Conservation (phyloP, 1,140 invertebrate species). For the Sycophaga agraensis region DNA sequence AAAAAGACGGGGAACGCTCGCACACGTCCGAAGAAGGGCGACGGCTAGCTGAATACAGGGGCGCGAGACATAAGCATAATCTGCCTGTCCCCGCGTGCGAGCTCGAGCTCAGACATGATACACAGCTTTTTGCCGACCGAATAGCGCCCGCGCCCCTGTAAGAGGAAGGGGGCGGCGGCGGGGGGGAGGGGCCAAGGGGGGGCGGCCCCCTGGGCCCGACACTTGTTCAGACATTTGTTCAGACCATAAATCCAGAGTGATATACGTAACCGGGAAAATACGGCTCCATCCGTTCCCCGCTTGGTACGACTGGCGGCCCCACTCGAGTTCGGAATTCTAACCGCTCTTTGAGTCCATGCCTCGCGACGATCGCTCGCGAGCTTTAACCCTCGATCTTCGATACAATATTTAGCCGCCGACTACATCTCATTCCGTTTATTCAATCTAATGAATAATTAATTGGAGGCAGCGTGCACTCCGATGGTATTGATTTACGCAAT, state of each 20-base stretch:
- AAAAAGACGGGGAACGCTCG: neutral
- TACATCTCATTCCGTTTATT: too few species aligned
- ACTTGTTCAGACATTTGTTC: conserved; percentile 32
- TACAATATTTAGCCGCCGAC: too few species aligned
- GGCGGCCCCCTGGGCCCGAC: too few species aligned
- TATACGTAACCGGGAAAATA: conserved; percentile 29
- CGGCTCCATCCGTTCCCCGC: conserved; percentile 15
- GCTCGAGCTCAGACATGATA: conserved; percentile 16
- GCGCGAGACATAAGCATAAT: neutral
- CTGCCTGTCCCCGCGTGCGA: conserved; percentile 1
- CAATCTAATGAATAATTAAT: too few species aligned
- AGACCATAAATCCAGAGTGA: conserved; percentile 24
- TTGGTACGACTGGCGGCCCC: neutral
- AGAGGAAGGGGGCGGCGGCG: too few species aligned
- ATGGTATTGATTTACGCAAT: too few species aligned
- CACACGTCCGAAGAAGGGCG: too few species aligned
- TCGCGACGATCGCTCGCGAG: conserved; percentile 7
- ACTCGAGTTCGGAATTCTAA: neutral
- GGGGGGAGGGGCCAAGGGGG: too few species aligned
- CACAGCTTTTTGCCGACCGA: neutral
- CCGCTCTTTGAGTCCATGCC: conserved; percentile 5
- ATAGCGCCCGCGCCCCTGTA: neutral
- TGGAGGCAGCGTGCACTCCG: too few species aligned
- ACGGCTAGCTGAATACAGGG: too few species aligned
- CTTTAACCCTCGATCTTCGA: neutral